Conservation (phyloP, 2,888 invertebrate genomes). For the Mylabris sibirica region DNA sequence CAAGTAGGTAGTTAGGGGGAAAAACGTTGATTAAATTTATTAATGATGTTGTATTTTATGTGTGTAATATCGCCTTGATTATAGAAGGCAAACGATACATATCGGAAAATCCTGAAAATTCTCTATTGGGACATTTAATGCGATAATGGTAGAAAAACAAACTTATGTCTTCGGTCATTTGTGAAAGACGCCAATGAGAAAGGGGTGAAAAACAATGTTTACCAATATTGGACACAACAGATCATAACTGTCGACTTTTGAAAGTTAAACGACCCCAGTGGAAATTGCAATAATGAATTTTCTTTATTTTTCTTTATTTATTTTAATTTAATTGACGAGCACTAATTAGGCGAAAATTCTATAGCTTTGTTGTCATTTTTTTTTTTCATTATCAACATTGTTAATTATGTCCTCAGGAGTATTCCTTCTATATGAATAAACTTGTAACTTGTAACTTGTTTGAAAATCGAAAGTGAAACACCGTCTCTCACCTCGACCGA, state of each 20-base stretch:
- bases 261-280: not conserved
- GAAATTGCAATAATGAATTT: no score
- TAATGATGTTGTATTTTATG: not conserved
- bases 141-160: not conserved
- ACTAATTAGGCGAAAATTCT: not conserved
- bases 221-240: no score
- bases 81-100: not conserved
- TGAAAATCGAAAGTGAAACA: conserved; percentile 6
- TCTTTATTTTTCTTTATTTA: no score
- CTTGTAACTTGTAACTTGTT: not conserved
- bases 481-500: not conserved
- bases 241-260: not conserved
- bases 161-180: no score
- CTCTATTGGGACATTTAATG: no score
- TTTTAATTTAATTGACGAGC: not conserved
- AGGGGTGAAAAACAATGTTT: not conserved
- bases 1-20: not conserved
- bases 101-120: not conserved
- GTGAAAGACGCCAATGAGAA: no score
- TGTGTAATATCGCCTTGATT: not conserved
- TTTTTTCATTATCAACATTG: no score
- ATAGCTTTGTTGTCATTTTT: not conserved
- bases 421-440: not conserved
- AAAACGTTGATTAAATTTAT: not conserved
- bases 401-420: not conserved